Percentiles rank a stretch among this genome's conserved stretches.
Evolutionary conservation across 2,888 invertebrate species (phyloP).

Genomic region (Myopa tessellatipennis): DNA sequence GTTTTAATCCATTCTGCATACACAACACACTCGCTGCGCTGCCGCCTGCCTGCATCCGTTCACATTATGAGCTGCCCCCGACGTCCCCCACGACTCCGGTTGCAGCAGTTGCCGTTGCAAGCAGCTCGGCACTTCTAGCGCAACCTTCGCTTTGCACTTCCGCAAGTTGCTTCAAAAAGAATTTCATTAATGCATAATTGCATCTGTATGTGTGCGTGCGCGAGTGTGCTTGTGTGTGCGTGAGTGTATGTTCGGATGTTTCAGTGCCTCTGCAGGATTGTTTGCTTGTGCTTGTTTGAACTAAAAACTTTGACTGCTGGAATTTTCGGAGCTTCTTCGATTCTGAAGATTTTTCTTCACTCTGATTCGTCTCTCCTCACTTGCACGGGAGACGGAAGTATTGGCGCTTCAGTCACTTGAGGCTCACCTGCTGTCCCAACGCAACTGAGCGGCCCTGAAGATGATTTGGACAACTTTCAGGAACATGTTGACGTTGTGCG

Average conservation of each 20-base stretch:
- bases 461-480: neutral
- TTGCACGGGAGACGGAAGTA: neutral
- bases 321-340: slow-evolving; percentile 23
- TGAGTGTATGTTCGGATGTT: neutral
- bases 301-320: slow-evolving; percentile 21
- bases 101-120: too few relatives aligned
- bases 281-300: slow-evolving; percentile 29
- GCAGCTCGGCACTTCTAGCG: neutral
- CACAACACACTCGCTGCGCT: slow-evolving; percentile 29
- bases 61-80: slow-evolving; percentile 45
- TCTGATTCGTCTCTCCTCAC: slow-evolving; percentile 8
- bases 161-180: slow-evolving; percentile 50
- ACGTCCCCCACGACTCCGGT: neutral
- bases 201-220: slow-evolving; percentile 4
- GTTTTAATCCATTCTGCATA: slow-evolving; percentile 61
- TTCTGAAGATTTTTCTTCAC: slow-evolving; percentile 12
- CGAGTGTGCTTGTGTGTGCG: neutral
- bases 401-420: neutral
- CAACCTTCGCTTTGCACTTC: slow-evolving; percentile 32
- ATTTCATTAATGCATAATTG: slow-evolving; percentile 59
- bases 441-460: slow-evolving; percentile 2
- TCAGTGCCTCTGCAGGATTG: neutral
- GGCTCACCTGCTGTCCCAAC: slow-evolving; percentile 8
- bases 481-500: slow-evolving; percentile 11
- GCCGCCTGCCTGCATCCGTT: slow-evolving; percentile 49